Evolutionary conservation across 1,140 invertebrate species (phyloP).

Genomic region (Plodia interpunctella): DNA sequence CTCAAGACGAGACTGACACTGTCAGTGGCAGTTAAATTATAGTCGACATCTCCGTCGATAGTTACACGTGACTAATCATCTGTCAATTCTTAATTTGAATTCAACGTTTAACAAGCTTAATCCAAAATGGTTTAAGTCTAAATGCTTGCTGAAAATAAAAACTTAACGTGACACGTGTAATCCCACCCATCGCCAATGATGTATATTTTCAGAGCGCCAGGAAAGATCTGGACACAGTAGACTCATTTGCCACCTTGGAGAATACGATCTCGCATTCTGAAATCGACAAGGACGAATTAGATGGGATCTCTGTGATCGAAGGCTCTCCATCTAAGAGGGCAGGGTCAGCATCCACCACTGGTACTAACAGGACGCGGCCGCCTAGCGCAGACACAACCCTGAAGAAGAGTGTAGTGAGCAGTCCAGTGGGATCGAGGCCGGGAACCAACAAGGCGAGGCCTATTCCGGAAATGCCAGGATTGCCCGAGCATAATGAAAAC

Average conservation of each 20-base stretch:
- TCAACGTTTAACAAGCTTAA: no score
- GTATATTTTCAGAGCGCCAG: conserved; percentile 27
- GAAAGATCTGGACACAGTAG: conserved; percentile 38
- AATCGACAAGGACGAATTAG: conserved; percentile 36
- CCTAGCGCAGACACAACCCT: conserved; percentile 30
- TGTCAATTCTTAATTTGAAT: no score
- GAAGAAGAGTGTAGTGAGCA: conserved; percentile 40
- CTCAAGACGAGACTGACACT: no score
- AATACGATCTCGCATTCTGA: conserved; percentile 36
- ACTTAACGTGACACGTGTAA: no score
- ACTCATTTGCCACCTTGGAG: conserved; percentile 41
- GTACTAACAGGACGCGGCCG: conserved; percentile 29
- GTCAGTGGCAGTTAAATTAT: no score
- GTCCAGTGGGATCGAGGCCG: conserved; percentile 28
- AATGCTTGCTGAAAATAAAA: no score
- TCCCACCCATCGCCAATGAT: background rate
- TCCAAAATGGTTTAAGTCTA: no score
- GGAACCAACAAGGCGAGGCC: conserved; percentile 46
- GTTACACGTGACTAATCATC: no score
- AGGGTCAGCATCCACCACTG: conserved; percentile 26
- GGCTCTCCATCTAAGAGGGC: conserved; percentile 25
- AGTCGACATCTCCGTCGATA: no score
- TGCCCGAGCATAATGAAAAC: conserved; percentile 17
- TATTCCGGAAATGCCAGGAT: conserved; percentile 41
- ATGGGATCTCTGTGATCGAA: conserved; percentile 19